Percentiles rank a stretch among this genome's conserved stretches.
Evolutionary conservation across 2,797 vertebrate species (phyloP).

Genomic region (Coreius guichenoti): DNA sequence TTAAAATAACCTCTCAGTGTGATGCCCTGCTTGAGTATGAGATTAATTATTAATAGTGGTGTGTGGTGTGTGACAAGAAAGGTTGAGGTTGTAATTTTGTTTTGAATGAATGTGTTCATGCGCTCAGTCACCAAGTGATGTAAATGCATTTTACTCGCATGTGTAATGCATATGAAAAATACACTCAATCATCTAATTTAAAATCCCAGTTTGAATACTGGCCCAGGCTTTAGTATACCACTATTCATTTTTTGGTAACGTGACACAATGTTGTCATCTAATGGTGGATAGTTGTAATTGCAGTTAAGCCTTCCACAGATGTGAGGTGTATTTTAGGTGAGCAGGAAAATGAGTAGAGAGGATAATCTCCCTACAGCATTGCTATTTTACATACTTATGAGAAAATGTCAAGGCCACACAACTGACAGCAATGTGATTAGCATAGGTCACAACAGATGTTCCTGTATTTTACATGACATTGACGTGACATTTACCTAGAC

Average conservation of each 20-base stretch:
- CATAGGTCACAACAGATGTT: conserved; percentile 18
- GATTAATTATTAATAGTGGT: conserved; percentile 71
- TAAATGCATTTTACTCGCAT: neutral
- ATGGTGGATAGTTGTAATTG: conserved; percentile 1
- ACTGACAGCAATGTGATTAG: neutral
- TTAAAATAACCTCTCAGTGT: conserved; percentile 74
- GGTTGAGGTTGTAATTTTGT: conserved; percentile 39
- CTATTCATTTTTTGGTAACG: neutral
- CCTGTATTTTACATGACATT: conserved; percentile 23
- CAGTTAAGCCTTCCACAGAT: neutral
- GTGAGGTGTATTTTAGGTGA: neutral
- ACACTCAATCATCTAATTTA: neutral
- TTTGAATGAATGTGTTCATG: conserved; percentile 8
- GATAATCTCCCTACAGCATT: neutral
- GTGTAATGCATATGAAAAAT: neutral
- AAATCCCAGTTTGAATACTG: conserved; percentile 21
- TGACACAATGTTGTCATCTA: conserved; percentile 16
- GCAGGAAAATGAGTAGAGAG: neutral
- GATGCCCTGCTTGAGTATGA: conserved; percentile 57
- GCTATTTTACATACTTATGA: neutral
- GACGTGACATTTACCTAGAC: conserved; percentile 32
- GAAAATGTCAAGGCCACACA: neutral
- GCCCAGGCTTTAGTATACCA: neutral
- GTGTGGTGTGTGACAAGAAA: conserved; percentile 33
- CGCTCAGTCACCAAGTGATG: neutral